Evolutionary conservation across 2,113 vertebrate genomes (phyloP).

Genomic region (Odocoileus hemionus): DNA sequence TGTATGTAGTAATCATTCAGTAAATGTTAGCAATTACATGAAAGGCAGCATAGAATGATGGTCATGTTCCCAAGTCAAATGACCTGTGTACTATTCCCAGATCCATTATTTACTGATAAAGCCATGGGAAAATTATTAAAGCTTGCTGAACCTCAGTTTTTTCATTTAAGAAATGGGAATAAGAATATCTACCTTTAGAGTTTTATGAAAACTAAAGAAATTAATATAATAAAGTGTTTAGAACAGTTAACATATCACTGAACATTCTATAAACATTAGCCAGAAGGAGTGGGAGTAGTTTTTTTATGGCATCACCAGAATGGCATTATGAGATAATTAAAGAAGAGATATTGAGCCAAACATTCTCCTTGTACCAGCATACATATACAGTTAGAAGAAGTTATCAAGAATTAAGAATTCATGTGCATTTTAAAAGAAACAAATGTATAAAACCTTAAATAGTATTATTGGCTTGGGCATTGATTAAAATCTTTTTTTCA

Average conservation of each 20-base stretch:
- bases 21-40: background rate
- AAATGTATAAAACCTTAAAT: background rate
- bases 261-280: background rate
- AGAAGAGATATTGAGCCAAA: background rate
- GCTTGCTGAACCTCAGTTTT: background rate
- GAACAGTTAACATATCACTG: background rate
- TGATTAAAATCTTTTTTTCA: background rate
- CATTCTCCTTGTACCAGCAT: background rate
- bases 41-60: background rate
- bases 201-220: background rate
- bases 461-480: background rate
- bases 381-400: background rate
- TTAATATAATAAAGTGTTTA: background rate
- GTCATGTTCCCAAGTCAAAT: background rate
- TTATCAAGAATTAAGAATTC: background rate
- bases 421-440: background rate
- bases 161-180: conserved; percentile 11
- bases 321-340: background rate
- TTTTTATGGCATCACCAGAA: background rate
- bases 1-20: background rate
- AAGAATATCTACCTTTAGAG: background rate
- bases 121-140: background rate
- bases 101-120: background rate
- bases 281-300: background rate
- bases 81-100: background rate